Evolutionary conservation across 2,888 invertebrate genomes (phyloP).

Genomic region (Poecilus cupreus): DNA sequence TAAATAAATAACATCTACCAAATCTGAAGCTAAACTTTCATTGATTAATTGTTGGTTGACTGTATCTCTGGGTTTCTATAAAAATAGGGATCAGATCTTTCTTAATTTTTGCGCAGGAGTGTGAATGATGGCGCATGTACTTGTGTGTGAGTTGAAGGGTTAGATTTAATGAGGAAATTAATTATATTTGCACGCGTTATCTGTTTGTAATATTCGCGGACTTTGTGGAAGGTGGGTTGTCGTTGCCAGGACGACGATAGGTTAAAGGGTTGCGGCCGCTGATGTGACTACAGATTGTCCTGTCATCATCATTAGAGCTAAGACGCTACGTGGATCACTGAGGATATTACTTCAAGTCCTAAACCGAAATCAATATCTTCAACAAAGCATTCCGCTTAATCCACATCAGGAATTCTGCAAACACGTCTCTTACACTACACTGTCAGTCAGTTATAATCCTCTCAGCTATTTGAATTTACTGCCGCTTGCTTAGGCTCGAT

Average conservation of each 20-base stretch:
- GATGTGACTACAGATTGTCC: not conserved
- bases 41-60: no score
- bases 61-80: no score
- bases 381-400: slow-evolving; percentile 1
- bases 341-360: not conserved
- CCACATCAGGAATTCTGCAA: slow-evolving; percentile 12
- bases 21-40: no score
- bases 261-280: not conserved
- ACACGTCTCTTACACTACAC: not conserved
- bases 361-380: not conserved
- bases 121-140: no score
- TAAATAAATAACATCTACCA: no score
- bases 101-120: no score
- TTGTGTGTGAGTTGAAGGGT: no score
- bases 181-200: not conserved
- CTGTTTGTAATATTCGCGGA: not conserved
- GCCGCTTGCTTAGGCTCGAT: no score
- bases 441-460: slow-evolving; percentile 5
- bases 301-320: slow-evolving; percentile 8
- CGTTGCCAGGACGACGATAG: not conserved
- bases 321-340: not conserved
- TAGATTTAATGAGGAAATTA: not conserved
- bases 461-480: not conserved
- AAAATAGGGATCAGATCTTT: no score
- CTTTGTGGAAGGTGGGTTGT: no score